These are phyloP conservation scores for Dendrolimus punctatus DNA, from an alignment of 1,140 invertebrate genomes.

Conservation along the genomic window DNA sequence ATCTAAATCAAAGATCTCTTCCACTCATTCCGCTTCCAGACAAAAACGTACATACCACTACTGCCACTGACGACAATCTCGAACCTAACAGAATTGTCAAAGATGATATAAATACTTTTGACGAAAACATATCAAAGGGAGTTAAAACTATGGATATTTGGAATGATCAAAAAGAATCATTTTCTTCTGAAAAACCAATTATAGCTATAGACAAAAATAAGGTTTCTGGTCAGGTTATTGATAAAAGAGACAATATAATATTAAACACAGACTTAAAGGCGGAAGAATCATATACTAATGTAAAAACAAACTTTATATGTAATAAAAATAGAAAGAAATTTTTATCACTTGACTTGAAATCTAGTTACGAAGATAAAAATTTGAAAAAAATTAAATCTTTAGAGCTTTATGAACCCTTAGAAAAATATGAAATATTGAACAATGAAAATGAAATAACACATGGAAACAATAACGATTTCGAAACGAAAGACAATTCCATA, in stretches of 20 bases:
- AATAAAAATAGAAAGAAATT: constrained; percentile 28
- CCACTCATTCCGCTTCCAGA: constrained; percentile 12
- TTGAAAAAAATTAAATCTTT: constrained; percentile 2
- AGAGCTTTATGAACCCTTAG: constrained; percentile 1
- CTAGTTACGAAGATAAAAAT: constrained; percentile 27
- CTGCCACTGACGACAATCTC: too few species aligned
- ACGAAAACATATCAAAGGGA: too few species aligned
- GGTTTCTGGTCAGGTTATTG: too few species aligned
- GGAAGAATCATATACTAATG: background rate
- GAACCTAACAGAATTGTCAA: too few species aligned
- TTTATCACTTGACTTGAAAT: constrained; percentile 41
- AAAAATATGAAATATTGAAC: background rate
- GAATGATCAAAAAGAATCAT: too few species aligned
- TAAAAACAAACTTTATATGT: background rate
- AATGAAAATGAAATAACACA: constrained; percentile 2
- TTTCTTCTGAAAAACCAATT: too few species aligned
- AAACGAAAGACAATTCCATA: constrained; percentile 14
- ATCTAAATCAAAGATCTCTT: constrained; percentile 10
- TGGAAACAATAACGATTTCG: constrained; percentile 6
- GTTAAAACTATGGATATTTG: too few species aligned
- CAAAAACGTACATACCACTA: background rate
- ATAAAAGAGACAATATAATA: too few species aligned
- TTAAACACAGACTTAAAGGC: too few species aligned
- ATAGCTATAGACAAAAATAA: too few species aligned
- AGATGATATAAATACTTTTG: too few species aligned